Evolutionary conservation across 2,113 vertebrate genomes (phyloP).

Genomic region (Marmota monax): DNA sequence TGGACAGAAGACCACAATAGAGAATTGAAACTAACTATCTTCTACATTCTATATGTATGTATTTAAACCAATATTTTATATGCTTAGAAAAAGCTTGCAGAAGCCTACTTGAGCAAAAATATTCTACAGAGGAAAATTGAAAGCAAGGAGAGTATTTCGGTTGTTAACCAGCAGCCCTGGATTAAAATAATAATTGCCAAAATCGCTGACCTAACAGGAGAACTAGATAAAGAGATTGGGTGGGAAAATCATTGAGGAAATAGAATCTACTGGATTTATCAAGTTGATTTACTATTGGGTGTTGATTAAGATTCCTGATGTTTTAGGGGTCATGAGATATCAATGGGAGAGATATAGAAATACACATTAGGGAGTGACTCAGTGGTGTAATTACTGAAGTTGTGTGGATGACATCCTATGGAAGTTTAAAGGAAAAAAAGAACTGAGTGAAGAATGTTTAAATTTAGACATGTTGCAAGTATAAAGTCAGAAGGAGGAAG

Average conservation of each 20-base stretch:
- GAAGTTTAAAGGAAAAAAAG: neutral
- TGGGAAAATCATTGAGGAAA: slow-evolving; percentile 6
- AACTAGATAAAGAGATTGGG: neutral
- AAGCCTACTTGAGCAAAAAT: neutral
- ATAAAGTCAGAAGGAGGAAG: slow-evolving; percentile 1
- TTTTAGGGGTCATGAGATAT: neutral
- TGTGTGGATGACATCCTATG: neutral
- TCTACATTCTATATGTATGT: neutral
- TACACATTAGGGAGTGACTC: neutral
- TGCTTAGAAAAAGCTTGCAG: neutral
- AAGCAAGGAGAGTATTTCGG: neutral
- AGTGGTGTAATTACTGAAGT: neutral
- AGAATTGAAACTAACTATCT: neutral
- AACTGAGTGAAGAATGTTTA: slow-evolving; percentile 31
- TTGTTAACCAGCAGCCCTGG: neutral
- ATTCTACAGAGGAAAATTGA: neutral
- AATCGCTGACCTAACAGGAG: neutral
- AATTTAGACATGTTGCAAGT: slow-evolving; percentile 39
- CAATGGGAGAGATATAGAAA: neutral
- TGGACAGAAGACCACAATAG: neutral
- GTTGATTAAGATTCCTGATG: neutral
- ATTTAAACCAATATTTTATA: neutral
- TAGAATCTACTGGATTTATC: neutral
- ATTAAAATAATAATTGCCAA: neutral
- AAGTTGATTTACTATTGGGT: neutral